phyloP scores from a whole-genome alignment of 2,113 vertebrate species.

The Phrynocephalus versicolor region DNA sequence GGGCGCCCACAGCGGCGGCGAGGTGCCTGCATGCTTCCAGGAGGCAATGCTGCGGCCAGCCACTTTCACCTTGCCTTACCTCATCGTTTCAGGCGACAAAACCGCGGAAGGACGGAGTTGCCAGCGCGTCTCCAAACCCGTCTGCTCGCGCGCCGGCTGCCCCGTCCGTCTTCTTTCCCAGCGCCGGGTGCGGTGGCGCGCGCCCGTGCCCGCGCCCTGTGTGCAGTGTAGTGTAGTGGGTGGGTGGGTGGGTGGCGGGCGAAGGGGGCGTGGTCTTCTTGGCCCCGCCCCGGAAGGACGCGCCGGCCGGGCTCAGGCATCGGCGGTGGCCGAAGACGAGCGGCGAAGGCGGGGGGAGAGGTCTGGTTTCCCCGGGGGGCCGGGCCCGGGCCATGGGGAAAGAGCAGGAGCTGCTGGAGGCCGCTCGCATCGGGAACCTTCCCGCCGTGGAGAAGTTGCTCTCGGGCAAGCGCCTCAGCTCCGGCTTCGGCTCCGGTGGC shows the following conservation, averaged over 20 bases:
- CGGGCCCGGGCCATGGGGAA: conserved; percentile 85
- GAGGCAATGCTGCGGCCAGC: background rate
- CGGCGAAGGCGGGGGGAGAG: conserved; percentile 1
- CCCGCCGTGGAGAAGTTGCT: conserved; percentile 93
- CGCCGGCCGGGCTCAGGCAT: conserved; percentile 37
- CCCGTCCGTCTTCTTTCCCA: background rate
- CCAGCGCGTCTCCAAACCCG: background rate
- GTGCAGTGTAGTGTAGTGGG: too few relatives aligned
- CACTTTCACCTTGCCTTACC: background rate
- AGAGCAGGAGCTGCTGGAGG: conserved; percentile 96
- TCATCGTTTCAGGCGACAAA: background rate
- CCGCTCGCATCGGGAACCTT: conserved; percentile 93
- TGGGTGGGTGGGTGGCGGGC: background rate
- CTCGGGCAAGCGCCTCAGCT: conserved; percentile 87
- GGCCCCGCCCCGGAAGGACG: conserved; percentile 45
- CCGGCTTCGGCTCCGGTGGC: conserved; percentile 71
- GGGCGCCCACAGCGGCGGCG: background rate
- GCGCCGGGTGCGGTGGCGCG: too few relatives aligned
- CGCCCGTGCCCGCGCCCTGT: too few relatives aligned
- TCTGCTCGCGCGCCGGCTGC: background rate
- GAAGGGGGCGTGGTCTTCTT: background rate
- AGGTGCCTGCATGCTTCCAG: too few relatives aligned
- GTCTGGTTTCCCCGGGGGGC: conserved; percentile 45
- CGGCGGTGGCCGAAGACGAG: conserved; percentile 50
- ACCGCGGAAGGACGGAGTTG: background rate